These are phyloP conservation scores for Calosoma granatense DNA, from an alignment of 1,140 invertebrate genomes.

Conservation along the genomic window DNA sequence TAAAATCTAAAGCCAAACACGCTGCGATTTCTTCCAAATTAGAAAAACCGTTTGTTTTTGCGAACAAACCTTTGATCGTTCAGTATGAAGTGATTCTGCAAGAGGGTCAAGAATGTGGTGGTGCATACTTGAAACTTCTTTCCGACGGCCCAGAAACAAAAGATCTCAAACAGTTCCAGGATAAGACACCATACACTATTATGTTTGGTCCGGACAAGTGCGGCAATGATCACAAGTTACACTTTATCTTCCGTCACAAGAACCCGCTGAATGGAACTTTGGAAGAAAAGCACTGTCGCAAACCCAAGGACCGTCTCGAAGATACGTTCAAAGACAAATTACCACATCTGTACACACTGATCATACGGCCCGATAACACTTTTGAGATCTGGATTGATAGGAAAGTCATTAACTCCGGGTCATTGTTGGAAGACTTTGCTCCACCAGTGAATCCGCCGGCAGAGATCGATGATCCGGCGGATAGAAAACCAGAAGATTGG, in stretches of 20 bases:
- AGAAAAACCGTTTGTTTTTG: constrained; percentile 75
- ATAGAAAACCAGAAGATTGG: constrained; percentile 88
- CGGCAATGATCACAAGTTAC: constrained; percentile 90
- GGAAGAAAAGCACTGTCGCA: constrained; percentile 87
- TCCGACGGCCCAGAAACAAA: constrained; percentile 52
- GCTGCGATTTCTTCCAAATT: constrained; percentile 85
- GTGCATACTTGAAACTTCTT: constrained; percentile 93
- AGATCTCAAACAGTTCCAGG: constrained; percentile 77
- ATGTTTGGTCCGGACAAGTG: constrained; percentile 99
- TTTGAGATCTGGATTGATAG: constrained; percentile 61
- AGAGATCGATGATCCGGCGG: constrained; percentile 91
- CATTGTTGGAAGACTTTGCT: constrained; percentile 77
- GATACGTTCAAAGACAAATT: constrained; percentile 90
- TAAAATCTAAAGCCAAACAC: constrained; percentile 94
- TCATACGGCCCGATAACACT: constrained; percentile 80
- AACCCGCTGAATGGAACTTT: constrained; percentile 85
- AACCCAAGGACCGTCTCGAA: constrained; percentile 74
- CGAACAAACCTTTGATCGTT: constrained; percentile 77
- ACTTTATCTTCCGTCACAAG: constrained; percentile 95
- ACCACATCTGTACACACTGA: constrained; percentile 89
- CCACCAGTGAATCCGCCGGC: constrained; percentile 91
- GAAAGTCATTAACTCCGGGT: constrained; percentile 75
- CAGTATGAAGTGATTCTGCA: constrained; percentile 88
- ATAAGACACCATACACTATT: constrained; percentile 94
- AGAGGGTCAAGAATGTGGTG: constrained; percentile 97